These are phyloP conservation scores for Nomada flava DNA, from an alignment of 2,888 invertebrate species.

Conservation along the genomic window DNA sequence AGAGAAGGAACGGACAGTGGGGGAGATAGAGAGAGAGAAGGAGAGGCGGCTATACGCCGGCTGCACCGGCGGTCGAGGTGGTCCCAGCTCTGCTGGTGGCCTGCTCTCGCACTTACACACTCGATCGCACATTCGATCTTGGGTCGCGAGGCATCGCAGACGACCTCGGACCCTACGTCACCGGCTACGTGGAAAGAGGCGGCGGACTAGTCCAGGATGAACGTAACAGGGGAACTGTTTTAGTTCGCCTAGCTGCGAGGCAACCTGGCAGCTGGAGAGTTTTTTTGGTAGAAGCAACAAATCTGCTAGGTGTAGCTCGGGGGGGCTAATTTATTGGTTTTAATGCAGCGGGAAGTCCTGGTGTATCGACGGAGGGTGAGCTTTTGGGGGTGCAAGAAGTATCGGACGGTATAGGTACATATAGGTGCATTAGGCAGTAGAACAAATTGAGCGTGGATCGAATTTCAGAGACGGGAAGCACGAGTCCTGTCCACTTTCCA, in stretches of 20 bases:
- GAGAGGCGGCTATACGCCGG: slow-evolving; percentile 54
- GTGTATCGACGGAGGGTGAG: not conserved
- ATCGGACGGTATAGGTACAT: not conserved
- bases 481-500: not conserved
- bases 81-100: slow-evolving; percentile 84
- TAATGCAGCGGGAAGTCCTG: not conserved
- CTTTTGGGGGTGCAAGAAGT: not conserved
- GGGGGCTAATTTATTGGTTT: not conserved
- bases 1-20: slow-evolving; percentile 34
- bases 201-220: slow-evolving; percentile 22
- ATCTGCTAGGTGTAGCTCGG: not conserved
- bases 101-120: slow-evolving; percentile 84
- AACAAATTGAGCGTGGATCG: not conserved
- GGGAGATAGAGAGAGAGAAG: slow-evolving; percentile 29
- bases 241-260: not conserved
- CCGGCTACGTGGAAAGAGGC: slow-evolving; percentile 67
- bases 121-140: slow-evolving; percentile 82
- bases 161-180: slow-evolving; percentile 75
- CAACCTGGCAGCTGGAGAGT: not conserved
- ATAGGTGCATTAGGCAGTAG: not conserved
- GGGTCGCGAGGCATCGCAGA: slow-evolving; percentile 74
- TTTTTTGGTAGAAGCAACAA: not conserved
- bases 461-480: not conserved
- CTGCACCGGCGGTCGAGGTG: slow-evolving; percentile 78
- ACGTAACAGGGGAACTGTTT: slow-evolving; percentile 34